Evolutionary conservation across 1,140 invertebrate species (phyloP).

Genomic region (Eumeta japonica): DNA sequence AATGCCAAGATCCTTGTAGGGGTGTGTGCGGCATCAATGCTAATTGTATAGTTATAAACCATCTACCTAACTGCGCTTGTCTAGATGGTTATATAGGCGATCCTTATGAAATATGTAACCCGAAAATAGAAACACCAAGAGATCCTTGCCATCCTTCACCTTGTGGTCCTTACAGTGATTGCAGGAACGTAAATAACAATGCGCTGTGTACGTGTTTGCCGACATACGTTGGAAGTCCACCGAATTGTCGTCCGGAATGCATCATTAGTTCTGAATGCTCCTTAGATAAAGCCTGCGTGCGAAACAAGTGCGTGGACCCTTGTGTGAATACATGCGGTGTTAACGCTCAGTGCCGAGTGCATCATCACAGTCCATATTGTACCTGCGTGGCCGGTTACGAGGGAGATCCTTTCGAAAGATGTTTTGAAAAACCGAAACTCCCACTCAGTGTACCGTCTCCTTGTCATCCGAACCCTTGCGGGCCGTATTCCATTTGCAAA

Average conservation of each 20-base stretch:
- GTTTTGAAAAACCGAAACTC: conserved; percentile 46
- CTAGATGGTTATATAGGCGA: conserved; percentile 65
- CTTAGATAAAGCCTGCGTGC: conserved; percentile 63
- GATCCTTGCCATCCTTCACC: conserved; percentile 62
- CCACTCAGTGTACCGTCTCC: conserved; percentile 47
- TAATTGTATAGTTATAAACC: conserved; percentile 71
- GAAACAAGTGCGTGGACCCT: conserved; percentile 67
- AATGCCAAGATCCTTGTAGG: conserved; percentile 75
- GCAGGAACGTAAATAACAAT: conserved; percentile 60
- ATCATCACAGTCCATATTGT: conserved; percentile 67
- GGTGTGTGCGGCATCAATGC: conserved; percentile 73
- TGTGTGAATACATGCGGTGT: conserved; percentile 71
- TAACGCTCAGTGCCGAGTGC: conserved; percentile 70
- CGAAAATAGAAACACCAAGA: conserved; percentile 40
- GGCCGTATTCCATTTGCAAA: conserved; percentile 62
- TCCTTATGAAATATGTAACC: conserved; percentile 65
- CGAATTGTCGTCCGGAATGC: conserved; percentile 73
- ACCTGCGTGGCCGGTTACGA: conserved; percentile 60
- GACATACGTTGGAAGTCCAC: conserved; percentile 70
- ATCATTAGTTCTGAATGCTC: conserved; percentile 69
- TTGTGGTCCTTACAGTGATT: conserved; percentile 69
- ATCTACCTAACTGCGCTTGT: conserved; percentile 71
- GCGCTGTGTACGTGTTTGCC: conserved; percentile 68
- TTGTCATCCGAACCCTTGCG: conserved; percentile 65
- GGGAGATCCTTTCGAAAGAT: conserved; percentile 66